These are phyloP conservation scores for Nesoenas mayeri DNA, from an alignment of 2,113 vertebrate genomes.

Conservation along the genomic window DNA sequence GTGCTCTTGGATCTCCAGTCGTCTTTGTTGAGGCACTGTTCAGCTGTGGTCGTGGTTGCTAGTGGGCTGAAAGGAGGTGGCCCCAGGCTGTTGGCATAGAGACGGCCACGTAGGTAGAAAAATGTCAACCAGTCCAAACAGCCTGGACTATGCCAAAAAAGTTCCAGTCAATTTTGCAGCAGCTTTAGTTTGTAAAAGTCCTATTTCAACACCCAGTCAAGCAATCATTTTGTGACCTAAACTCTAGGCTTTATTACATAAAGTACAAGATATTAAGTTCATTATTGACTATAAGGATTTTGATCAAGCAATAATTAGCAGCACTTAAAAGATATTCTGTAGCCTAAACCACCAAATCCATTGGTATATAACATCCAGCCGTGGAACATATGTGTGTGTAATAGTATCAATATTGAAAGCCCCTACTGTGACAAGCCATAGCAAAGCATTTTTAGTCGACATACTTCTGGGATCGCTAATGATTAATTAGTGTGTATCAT, in stretches of 20 bases:
- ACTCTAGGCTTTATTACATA: background rate
- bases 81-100: background rate
- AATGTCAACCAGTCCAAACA: background rate
- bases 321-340: conserved; percentile 2
- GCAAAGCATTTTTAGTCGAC: conserved; percentile 89
- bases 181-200: background rate
- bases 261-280: conserved; percentile 38
- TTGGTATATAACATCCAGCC: conserved; percentile 75
- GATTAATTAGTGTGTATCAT: conserved; percentile 99
- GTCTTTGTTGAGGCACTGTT: background rate
- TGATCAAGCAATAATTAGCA: conserved; percentile 59
- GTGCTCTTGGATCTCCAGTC: fast-evolving
- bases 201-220: background rate
- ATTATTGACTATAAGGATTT: background rate
- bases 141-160: background rate
- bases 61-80: background rate
- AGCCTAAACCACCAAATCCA: conserved; percentile 65
- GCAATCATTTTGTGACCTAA: background rate
- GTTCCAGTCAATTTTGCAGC: background rate
- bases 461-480: conserved; percentile 96
- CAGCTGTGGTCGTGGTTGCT: background rate
- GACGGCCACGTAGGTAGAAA: background rate
- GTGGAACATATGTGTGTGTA: conserved; percentile 83
- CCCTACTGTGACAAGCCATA: conserved; percentile 86
- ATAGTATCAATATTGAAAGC: conserved; percentile 85